These are phyloP conservation scores for Bujurquina vittata DNA, from an alignment of 2,113 vertebrate genomes.

Conservation along the genomic window DNA sequence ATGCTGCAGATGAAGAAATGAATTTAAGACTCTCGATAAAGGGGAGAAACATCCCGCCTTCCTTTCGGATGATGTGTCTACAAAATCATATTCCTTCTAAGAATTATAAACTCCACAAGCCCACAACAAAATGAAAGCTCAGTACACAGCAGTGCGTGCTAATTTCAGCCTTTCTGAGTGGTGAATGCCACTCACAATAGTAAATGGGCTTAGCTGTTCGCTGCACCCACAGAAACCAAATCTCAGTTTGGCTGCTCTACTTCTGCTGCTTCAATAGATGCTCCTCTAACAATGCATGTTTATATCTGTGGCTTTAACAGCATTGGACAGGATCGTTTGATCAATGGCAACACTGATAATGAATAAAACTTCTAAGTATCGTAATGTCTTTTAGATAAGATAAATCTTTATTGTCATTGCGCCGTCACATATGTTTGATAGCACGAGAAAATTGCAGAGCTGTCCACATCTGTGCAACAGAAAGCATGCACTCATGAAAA, in stretches of 20 bases:
- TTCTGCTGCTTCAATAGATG: conserved; percentile 22
- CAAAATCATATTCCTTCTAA: not conserved
- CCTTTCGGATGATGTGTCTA: conserved; percentile 1
- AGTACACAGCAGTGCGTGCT: conserved; percentile 3
- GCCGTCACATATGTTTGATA: too few species aligned
- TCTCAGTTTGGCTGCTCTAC: conserved; percentile 13
- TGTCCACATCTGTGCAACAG: too few species aligned
- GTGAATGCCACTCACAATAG: conserved; percentile 16
- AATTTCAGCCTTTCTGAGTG: conserved; percentile 27
- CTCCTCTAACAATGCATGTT: conserved; percentile 4
- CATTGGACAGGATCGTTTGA: conserved; percentile 12
- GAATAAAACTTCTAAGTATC: not conserved
- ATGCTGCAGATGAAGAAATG: conserved; percentile 10
- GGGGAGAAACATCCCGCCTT: conserved; percentile 13
- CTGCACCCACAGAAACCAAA: conserved; percentile 30
- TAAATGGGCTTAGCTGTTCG: conserved; percentile 30
- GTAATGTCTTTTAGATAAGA: not conserved
- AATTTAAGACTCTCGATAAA: conserved; percentile 23
- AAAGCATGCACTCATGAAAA: too few species aligned
- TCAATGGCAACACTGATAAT: conserved; percentile 4
- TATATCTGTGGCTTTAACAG: conserved; percentile 17
- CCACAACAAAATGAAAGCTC: conserved; percentile 22
- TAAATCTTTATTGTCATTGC: too few species aligned
- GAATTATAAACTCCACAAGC: conserved; percentile 2
- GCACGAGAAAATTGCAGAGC: too few species aligned